Base-by-base conservation (phyloP, 2,113 vertebrate species). In the Dromas ardeola region DNA sequence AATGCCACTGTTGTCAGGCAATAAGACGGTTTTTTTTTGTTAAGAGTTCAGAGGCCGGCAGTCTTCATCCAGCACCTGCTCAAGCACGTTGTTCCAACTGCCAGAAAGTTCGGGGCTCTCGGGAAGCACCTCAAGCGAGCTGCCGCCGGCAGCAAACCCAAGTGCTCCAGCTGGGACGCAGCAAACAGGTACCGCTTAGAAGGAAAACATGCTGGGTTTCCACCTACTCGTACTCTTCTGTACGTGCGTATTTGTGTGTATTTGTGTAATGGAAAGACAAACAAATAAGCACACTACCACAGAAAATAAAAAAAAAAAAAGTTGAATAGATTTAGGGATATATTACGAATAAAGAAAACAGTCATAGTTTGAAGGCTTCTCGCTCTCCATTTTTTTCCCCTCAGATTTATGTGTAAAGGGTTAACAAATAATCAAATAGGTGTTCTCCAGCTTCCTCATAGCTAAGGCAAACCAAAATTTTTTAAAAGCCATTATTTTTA, bases 1-100 rank as follows among this genome's bases (percentile, higher is more conserved):
- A 72, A 79, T 47, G 32, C n/a, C 4, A 0, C 42, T 45, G 9
- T 77, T 86, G 50, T 72, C 47, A 62, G 26, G n/a, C 56, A 27
- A 36, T 92, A 82, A 94, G 65, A 53, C 65, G 4, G n/a, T 55
- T 76, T 30, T 92, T 66, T 65, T 86, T 70, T 85, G 42, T 88
- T 32, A 36, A 98, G 98, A 99, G 83, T 95, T 98, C 96, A 98
- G 98, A 96, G 98, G 98, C 79, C 98, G 98, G 49, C 99, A 98
- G 49, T 45, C 93, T 63, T 91, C 96, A 6, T 27, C 96, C 40
- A 94, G 90, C 55, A 62, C 94, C 9, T 95, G 97, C 58, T 97
- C 98, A 17, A 92, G 95, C 65, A 89, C 95, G 0, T 90, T 97
- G 81, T 97, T 98, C 85, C 97, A 94, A 0, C 78, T 92, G 1